A percentile compares a stretch with the other conserved stretches of the same genome.
Evolutionary conservation across 2,113 vertebrate genomes (phyloP).

Genomic region (Ophiodon elongatus): DNA sequence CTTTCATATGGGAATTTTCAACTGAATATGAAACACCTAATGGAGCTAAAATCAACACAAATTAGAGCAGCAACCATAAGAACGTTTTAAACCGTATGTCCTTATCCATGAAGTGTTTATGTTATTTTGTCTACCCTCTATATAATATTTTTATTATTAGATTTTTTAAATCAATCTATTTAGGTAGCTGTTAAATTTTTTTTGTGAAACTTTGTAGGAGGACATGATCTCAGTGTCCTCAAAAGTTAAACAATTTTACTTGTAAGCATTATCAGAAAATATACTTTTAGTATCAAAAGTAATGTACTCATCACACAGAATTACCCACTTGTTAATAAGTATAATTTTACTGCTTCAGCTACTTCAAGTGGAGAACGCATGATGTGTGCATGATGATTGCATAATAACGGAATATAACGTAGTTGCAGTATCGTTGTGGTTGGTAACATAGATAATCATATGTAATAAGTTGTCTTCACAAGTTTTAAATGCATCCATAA

Average conservation of each 20-base stretch:
- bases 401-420: not conserved
- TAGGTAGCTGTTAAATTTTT: not conserved
- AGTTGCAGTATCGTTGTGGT: not conserved
- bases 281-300: not conserved
- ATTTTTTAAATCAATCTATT: not conserved
- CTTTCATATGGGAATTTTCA: not conserved
- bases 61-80: not conserved
- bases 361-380: not conserved
- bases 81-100: not conserved
- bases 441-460: not conserved
- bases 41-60: not conserved
- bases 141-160: not conserved
- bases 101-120: not conserved
- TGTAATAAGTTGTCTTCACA: not conserved
- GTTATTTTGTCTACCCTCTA: not conserved
- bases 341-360: not conserved
- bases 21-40: not conserved
- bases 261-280: not conserved
- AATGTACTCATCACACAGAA: not conserved
- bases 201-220: not conserved
- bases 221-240: not conserved
- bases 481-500: not conserved
- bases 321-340: not conserved
- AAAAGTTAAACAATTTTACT: not conserved
- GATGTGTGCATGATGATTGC: not conserved